Evolutionary conservation across 2,888 invertebrate species (phyloP).

Genomic region (Rapana venosa): DNA sequence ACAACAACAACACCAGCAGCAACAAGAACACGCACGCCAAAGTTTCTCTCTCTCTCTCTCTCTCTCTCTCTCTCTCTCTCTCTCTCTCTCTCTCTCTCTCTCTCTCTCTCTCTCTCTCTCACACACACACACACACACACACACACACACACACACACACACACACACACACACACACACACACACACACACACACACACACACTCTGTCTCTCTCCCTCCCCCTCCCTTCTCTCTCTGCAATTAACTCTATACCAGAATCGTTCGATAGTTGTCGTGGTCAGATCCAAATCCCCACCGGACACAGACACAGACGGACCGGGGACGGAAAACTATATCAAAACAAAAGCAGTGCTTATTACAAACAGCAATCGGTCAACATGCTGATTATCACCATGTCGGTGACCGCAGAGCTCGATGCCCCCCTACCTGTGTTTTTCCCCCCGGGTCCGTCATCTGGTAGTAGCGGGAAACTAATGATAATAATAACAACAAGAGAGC

Average conservation of each 20-base stretch:
- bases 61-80: no score
- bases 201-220: no score
- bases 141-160: slow-evolving; percentile 1
- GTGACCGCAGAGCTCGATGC: no score
- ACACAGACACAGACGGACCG: not conserved
- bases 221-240: not conserved
- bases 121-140: not conserved
- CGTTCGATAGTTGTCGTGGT: not conserved
- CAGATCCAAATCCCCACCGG: not conserved
- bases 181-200: no score
- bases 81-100: no score
- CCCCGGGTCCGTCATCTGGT: no score
- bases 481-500: not conserved
- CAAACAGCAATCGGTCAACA: no score
- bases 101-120: no score
- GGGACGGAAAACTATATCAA: not conserved
- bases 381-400: no score
- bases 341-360: no score
- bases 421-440: no score
- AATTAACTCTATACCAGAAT: not conserved
- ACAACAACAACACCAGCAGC: not conserved
- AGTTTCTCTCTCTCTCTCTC: no score
- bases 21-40: not conserved
- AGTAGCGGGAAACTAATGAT: not conserved
- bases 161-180: not conserved